phyloP scores from a whole-genome alignment of 2,113 vertebrate species.

The Baryphthengus martii region DNA sequence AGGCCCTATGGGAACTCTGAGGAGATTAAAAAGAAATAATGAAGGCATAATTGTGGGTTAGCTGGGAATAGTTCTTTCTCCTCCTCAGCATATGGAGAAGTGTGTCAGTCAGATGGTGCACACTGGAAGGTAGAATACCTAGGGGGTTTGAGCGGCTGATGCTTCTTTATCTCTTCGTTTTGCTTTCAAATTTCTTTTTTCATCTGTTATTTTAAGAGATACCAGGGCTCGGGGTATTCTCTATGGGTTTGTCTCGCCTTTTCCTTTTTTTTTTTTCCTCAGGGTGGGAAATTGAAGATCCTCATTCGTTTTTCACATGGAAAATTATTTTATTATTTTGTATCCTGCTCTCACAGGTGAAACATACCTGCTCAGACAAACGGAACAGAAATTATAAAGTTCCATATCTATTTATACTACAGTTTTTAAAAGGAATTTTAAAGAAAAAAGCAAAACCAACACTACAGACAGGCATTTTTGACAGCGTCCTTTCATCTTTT shows the following conservation, averaged over 20 bases:
- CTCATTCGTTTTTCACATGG: background rate
- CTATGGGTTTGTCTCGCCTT: background rate
- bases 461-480: background rate
- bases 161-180: slow-evolving; percentile 69
- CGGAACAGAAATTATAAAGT: background rate
- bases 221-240: slow-evolving; percentile 47
- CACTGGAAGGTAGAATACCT: slow-evolving; percentile 72
- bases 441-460: background rate
- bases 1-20: slow-evolving; percentile 62
- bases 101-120: slow-evolving; percentile 72
- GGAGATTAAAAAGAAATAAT: slow-evolving; percentile 74
- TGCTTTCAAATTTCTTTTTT: slow-evolving; percentile 68
- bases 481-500: background rate
- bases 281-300: background rate
- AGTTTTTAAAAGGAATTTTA: background rate
- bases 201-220: slow-evolving; percentile 67
- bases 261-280: background rate
- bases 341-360: background rate
- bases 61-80: slow-evolving; percentile 71
- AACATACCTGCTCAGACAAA: background rate
- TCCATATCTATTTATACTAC: background rate
- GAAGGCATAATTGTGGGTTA: slow-evolving; percentile 71
- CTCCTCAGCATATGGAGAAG: slow-evolving; percentile 73
- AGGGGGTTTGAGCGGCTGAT: slow-evolving; percentile 58
- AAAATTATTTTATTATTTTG: background rate